Percentiles rank a stretch among this genome's conserved stretches.
These are phyloP conservation scores for Halcyon malimbica DNA, from an alignment of 2,113 vertebrate genomes.

Conservation along the genomic window DNA sequence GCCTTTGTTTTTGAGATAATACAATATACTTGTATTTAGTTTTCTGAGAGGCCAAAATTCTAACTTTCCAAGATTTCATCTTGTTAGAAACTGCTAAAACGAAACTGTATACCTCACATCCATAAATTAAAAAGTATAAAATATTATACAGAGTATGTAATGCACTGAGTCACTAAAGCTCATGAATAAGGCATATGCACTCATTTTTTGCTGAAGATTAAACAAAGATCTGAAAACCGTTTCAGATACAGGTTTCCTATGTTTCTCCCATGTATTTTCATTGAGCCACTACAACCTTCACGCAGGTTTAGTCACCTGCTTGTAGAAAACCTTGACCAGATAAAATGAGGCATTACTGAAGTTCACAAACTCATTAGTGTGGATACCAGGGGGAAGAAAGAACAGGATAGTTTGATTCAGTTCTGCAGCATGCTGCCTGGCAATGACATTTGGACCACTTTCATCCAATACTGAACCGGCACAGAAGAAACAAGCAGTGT, in stretches of 20 bases:
- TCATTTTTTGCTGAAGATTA: conserved; percentile 1
- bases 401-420: background rate
- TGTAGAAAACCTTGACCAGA: background rate
- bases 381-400: background rate
- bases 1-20: background rate
- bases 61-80: background rate
- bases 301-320: background rate
- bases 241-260: background rate
- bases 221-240: background rate
- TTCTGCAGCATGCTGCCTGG: background rate
- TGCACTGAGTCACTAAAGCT: conserved; percentile 50
- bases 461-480: rapidly evolving
- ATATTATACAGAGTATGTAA: background rate
- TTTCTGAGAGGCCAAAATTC: background rate
- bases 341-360: background rate
- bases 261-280: background rate
- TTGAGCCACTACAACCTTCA: background rate
- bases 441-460: background rate
- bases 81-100: background rate
- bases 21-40: background rate
- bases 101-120: background rate
- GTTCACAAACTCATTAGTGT: background rate
- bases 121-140: conserved; percentile 21
- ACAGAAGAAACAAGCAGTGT: background rate
- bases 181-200: conserved; percentile 42